Percentiles rank a stretch among this genome's conserved stretches.
phyloP scores from a whole-genome alignment of 2,888 invertebrate species.

The Hirudinaria manillensis region DNA sequence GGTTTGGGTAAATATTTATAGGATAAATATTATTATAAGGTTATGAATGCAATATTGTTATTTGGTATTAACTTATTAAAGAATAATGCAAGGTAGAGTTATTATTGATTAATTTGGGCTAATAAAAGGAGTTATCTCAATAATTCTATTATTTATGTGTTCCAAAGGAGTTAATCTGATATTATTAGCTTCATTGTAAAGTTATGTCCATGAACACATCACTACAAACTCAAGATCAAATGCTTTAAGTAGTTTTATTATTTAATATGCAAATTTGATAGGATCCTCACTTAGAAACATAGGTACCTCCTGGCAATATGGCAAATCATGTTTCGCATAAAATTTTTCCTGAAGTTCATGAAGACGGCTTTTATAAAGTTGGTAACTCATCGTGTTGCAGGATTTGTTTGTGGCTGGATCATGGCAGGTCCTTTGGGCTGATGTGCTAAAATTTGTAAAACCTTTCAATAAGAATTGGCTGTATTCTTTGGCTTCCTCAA shows the following conservation, averaged over 20 bases:
- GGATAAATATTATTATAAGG: not conserved
- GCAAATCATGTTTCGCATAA: not conserved
- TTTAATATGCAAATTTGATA: too few species aligned
- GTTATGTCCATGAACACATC: not conserved
- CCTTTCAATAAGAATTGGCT: not conserved
- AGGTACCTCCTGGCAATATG: not conserved
- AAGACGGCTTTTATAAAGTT: not conserved
- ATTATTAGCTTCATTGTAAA: not conserved
- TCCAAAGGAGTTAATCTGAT: not conserved
- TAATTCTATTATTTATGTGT: too few species aligned
- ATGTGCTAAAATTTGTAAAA: not conserved
- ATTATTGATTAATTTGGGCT: too few species aligned
- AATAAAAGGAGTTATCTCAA: too few species aligned
- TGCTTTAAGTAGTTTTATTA: too few species aligned
- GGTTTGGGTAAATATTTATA: not conserved
- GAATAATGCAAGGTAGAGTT: too few species aligned
- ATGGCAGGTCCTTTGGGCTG: too few species aligned
- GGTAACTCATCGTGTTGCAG: too few species aligned
- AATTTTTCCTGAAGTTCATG: not conserved
- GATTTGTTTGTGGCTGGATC: too few species aligned
- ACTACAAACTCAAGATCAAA: not conserved
- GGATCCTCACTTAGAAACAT: not conserved
- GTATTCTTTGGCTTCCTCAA: constrained; percentile 34
- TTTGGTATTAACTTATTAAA: not conserved
- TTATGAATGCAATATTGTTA: not conserved